These are phyloP conservation scores for Sylvicola cinctus DNA, from an alignment of 2,888 invertebrate species.

Conservation along the genomic window DNA sequence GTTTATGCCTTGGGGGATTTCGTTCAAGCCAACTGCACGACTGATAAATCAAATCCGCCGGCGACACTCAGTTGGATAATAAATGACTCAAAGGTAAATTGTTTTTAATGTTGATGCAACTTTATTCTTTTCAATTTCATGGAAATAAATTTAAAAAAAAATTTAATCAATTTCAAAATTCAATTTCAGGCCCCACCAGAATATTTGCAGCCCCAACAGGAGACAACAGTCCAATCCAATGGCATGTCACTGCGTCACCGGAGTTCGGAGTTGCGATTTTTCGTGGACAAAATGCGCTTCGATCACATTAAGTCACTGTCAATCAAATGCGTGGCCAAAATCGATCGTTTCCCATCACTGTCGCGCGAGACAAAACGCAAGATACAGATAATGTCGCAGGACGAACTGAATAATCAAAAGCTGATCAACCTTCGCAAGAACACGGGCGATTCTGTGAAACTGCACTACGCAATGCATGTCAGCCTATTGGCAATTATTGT, in stretches of 20 bases:
- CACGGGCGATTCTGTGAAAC: constrained; percentile 13
- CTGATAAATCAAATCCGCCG: constrained; percentile 2
- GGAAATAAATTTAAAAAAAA: too few species aligned
- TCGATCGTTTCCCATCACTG: constrained; percentile 21
- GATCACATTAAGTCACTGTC: constrained; percentile 17
- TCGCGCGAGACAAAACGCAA: constrained; percentile 19
- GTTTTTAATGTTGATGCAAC: too few species aligned
- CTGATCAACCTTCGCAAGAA: constrained; percentile 14
- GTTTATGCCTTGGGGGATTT: neutral
- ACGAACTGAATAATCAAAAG: constrained; percentile 25
- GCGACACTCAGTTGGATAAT: neutral
- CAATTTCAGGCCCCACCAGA: constrained; percentile 18
- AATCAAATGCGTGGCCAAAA: constrained; percentile 24
- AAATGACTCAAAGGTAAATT: neutral
- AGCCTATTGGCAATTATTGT: too few species aligned
- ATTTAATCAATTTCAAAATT: too few species aligned
- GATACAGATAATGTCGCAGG: constrained; percentile 18
- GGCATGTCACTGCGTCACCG: constrained; percentile 22
- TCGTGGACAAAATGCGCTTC: constrained; percentile 22
- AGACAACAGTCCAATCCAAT: constrained; percentile 21
- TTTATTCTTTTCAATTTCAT: too few species aligned
- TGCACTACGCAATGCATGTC: too few species aligned
- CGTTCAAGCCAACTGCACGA: constrained; percentile 1
- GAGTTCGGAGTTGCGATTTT: constrained; percentile 22
- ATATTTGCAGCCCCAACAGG: constrained; percentile 21